A percentile compares a stretch with the other conserved stretches of the same genome.
Evolutionary conservation across 2,888 invertebrate genomes (phyloP).

Genomic region (Noctua fimbriata): DNA sequence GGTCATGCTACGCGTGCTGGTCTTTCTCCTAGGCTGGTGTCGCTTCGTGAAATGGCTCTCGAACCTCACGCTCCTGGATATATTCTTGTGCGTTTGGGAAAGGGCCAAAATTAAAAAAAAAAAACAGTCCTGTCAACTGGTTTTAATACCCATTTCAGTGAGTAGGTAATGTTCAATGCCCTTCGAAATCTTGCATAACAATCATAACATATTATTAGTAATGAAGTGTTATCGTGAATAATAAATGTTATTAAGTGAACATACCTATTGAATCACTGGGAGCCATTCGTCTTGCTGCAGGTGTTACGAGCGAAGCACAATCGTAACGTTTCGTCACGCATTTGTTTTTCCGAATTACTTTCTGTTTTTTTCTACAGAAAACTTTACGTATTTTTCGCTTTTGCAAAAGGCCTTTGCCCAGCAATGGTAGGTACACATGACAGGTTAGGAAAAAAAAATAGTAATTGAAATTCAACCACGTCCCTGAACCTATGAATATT

Average conservation of each 20-base stretch:
- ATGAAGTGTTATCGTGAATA: slow-evolving; percentile 29
- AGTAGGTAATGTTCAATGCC: neutral
- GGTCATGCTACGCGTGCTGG: too few species aligned
- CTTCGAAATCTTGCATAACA: slow-evolving; percentile 20
- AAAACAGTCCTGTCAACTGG: too few species aligned
- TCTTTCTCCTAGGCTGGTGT: too few species aligned
- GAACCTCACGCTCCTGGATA: too few species aligned
- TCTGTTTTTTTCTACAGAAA: slow-evolving; percentile 35
- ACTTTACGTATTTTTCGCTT: slow-evolving; percentile 28
- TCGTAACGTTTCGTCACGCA: slow-evolving; percentile 35
- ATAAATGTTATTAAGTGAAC: slow-evolving; percentile 37
- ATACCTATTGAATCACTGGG: slow-evolving; percentile 25
- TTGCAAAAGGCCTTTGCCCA: neutral
- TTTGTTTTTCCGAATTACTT: slow-evolving; percentile 46
- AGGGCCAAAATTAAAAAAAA: too few species aligned
- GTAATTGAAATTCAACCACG: too few species aligned
- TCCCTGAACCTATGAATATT: too few species aligned
- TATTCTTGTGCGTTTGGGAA: too few species aligned
- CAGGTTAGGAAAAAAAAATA: too few species aligned
- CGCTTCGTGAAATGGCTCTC: too few species aligned
- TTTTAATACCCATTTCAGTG: neutral
- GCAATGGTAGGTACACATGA: too few species aligned
- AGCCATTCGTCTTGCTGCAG: slow-evolving; percentile 34
- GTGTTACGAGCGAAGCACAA: slow-evolving; percentile 34
- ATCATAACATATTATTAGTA: neutral